Conservation (phyloP, 2,113 vertebrate species). For the Probosciger aterrimus region DNA sequence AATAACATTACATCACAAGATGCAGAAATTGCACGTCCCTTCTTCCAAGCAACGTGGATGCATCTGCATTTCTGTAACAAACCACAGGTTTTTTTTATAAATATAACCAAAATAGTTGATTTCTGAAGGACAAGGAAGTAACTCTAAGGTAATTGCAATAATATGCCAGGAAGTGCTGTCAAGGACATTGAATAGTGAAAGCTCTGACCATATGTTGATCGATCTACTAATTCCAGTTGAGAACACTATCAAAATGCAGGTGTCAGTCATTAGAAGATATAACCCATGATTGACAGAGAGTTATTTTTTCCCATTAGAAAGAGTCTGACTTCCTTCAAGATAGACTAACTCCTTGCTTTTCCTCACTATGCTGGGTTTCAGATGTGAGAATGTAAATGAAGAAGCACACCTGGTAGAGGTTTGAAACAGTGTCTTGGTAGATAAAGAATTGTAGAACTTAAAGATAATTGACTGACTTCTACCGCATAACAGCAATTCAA, state of each 20-base stretch:
- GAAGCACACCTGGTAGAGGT: background rate
- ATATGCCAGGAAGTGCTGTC: background rate
- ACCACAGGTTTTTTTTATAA: background rate
- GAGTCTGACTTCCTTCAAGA: background rate
- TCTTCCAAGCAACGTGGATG: background rate
- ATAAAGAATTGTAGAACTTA: background rate
- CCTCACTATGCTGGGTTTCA: background rate
- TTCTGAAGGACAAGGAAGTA: background rate
- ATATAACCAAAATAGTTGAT: background rate
- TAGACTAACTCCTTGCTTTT: background rate
- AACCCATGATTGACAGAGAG: background rate
- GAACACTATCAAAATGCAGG: background rate
- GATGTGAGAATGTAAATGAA: slow-evolving; percentile 6
- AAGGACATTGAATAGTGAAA: background rate
- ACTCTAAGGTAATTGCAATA: background rate
- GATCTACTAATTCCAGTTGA: background rate
- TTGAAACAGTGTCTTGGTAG: background rate
- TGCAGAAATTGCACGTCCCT: background rate
- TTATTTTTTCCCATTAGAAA: background rate
- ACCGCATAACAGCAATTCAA: background rate
- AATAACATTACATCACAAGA: background rate
- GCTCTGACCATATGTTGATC: background rate
- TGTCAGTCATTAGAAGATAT: background rate
- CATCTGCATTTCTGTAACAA: background rate
- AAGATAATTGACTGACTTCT: slow-evolving; percentile 44